Evolutionary conservation across 2,113 vertebrate species (phyloP).

Genomic region (Sphaerodactylus townsendi): DNA sequence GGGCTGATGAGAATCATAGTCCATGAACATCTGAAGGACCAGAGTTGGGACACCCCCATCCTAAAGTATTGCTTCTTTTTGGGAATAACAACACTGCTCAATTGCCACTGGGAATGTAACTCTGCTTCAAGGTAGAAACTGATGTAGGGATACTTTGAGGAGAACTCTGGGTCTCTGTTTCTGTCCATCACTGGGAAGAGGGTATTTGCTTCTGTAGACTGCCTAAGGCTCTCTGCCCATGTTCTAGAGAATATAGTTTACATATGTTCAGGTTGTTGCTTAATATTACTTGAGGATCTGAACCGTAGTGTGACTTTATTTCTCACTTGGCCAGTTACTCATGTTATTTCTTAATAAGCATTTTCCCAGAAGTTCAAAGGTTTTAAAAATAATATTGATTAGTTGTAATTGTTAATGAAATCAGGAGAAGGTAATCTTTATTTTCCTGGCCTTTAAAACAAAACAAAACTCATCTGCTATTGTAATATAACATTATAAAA

Average conservation of each 20-base stretch:
- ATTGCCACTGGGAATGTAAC: too few species aligned
- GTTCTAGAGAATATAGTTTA: neutral
- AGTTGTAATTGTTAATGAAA: slow-evolving; percentile 34
- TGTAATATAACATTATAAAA: slow-evolving; percentile 1
- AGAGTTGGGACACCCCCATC: too few species aligned
- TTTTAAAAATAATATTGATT: slow-evolving; percentile 42
- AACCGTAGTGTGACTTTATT: neutral
- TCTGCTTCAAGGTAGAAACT: too few species aligned
- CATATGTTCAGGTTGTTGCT: neutral
- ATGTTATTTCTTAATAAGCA: neutral
- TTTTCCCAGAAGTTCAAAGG: slow-evolving; percentile 12
- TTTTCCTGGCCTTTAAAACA: slow-evolving; percentile 19
- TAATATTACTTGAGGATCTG: neutral
- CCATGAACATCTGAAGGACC: too few species aligned
- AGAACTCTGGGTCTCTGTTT: too few species aligned
- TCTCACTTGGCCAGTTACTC: neutral
- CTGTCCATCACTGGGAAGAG: too few species aligned
- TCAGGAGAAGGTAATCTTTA: neutral
- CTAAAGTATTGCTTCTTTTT: too few species aligned
- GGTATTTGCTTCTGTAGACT: too few species aligned
- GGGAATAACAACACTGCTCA: too few species aligned
- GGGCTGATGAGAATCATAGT: too few species aligned
- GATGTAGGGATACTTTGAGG: too few species aligned
- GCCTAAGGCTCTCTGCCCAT: neutral
- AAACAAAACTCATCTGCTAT: slow-evolving; percentile 15